Percentiles rank a stretch among this genome's conserved stretches.
Evolutionary conservation across 2,888 invertebrate species (phyloP).

Genomic region (Platycheirus albimanus): DNA sequence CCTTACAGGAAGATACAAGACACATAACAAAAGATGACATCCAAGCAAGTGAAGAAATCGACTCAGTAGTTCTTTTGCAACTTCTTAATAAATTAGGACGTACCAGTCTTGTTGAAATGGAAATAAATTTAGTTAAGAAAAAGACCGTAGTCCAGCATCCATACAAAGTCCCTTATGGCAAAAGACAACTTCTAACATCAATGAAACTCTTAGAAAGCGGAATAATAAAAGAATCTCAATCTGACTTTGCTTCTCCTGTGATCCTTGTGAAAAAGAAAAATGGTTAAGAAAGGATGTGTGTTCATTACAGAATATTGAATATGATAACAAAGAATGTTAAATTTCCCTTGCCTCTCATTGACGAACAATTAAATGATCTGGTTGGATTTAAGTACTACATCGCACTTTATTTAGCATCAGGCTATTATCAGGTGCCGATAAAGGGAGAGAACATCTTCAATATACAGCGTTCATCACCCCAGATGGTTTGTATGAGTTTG

Average conservation of each 20-base stretch:
- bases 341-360: conserved; percentile 22
- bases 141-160: conserved; percentile 3
- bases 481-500: conserved; percentile 14
- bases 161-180: conserved; percentile 30
- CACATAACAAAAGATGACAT: background rate
- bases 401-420: conserved; percentile 18
- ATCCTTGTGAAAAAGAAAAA: conserved; percentile 37
- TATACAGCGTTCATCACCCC: conserved; percentile 20
- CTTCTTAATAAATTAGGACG: conserved; percentile 8
- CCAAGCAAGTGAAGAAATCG: background rate
- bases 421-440: conserved; percentile 38
- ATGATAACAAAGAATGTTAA: conserved; percentile 6
- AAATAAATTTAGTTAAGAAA: conserved; percentile 4
- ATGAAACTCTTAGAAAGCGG: conserved; percentile 9
- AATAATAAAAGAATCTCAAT: conserved; percentile 21
- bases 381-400: conserved; percentile 18
- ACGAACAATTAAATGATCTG: conserved; percentile 30
- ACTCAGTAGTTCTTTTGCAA: background rate
- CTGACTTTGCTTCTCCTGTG: conserved; percentile 17
- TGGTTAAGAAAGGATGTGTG: conserved; percentile 7
- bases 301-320: conserved; percentile 7
- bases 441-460: conserved; percentile 27
- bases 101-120: background rate
- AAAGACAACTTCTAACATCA: conserved; percentile 12
- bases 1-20: background rate